Evolutionary conservation across 2,797 vertebrate species (phyloP), one percentile per base, ranked within the genome.

Genomic region (Alfaro cultratus): DNA sequence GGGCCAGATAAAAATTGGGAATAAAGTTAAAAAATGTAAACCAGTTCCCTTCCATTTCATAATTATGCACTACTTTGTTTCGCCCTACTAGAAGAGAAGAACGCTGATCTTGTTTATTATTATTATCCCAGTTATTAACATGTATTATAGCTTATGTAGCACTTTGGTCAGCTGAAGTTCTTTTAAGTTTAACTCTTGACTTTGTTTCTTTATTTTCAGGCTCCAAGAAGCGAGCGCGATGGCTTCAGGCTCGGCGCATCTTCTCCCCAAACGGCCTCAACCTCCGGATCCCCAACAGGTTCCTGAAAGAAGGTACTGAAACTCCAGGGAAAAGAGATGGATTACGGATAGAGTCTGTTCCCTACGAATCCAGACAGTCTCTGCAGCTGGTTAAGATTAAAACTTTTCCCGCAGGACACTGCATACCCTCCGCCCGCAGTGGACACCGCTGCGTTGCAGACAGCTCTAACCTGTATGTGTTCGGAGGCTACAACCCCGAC

Each of bases 371-470:
- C 49, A 72, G 70, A 23, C 16, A 8, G 18, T 7, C 34, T 78
- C 51, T 72, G 64, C 5, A 18, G 31, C 62, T 9, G 18, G 31
- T 71, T 16, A 70, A 3, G 51, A 55, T 23, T 0, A 1, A 31
- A 2, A 1, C 39, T 68, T 41, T 51, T 60, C 74, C 49, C n/a
- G 4, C 89, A 99, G 98, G 97, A 82, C 97, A 97, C 39, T 94
- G 96, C 81, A 96, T 96, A 0, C 98, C 98, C 3, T 97, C 98
- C 0, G 97, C 98, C 16, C 94, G 98, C 39, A 99, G 98, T 0
- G 98, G 98, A 82, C 98, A 99, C 86, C 97, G 98, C 49, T 99
- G 98, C 51, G 98, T 99, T 73, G 98, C 98, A 1, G 98, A 99
- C 83, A 96, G 93, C 21, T 93, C 96, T 88, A 99, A 98, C 88